Evolutionary conservation across 2,888 invertebrate genomes (phyloP), one percentile per base, ranked within the genome.

Genomic region (Anoplius nigerrimus): DNA sequence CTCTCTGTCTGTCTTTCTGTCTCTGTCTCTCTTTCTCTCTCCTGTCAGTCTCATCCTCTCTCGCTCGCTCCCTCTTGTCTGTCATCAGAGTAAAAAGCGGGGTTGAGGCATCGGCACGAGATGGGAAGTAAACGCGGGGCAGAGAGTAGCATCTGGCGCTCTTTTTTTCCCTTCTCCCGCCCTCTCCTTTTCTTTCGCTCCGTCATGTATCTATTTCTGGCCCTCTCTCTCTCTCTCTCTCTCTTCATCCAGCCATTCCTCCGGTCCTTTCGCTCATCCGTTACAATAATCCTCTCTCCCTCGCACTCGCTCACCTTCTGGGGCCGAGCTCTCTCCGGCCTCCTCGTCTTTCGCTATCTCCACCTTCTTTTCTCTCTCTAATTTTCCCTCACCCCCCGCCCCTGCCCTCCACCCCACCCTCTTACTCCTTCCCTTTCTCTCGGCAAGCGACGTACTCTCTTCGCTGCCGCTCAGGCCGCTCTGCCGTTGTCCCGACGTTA

Each of bases 401-500:
- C 62, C 58, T 59, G n/a, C 52, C 42, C 56, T 66, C 64, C 56
- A 64, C 71, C 69, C 63, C 66, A 62, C 58, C 69, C 54, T 62
- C 45, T 21, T 34, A 24, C 62, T 45, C 46, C 46, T 66, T 60
- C 51, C 21, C 68, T 34, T 24, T 54, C 59, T 67, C 66, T 56
- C 62, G 59, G 54, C 51, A 51, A 63, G 66, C 22, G 69, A 43
- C 59, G 71, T 71, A 72, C 81, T 77, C 76, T 79, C 76, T 78
- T 80, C 82, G 75, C 81, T 80, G 78, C 80, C 75, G 81, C 80
- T 80, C 78, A 77, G 80, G 79, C 83, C 78, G 78, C 80, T 34
- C 34, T 80, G 80, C 84, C 85, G 88, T 89, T 89, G 89, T 89
- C 84, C 87, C 84, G 84, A 80, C 83, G 87, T 89, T 89, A 89